phyloP scores from a whole-genome alignment of 1,140 invertebrate genomes.

The Limonius californicus region DNA sequence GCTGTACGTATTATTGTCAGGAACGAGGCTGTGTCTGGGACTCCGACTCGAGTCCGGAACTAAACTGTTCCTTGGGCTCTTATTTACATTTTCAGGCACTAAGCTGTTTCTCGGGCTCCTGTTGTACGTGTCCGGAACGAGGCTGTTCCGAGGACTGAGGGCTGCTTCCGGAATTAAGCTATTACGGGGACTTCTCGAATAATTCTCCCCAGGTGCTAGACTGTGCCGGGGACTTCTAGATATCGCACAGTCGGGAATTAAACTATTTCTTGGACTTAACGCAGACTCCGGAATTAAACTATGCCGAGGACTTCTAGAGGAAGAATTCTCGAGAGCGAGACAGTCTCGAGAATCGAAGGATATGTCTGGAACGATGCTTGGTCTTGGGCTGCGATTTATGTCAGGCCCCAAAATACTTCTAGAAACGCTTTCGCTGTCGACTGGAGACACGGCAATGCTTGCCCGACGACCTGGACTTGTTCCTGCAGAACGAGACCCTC shows the following conservation, averaged over 20 bases:
- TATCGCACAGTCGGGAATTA: constrained; percentile 52
- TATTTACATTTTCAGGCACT: constrained; percentile 49
- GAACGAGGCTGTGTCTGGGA: constrained; percentile 58
- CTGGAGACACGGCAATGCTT: constrained; percentile 50
- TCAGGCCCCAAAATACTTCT: constrained; percentile 50
- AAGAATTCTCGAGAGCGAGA: constrained; percentile 33
- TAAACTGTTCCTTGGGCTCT: constrained; percentile 62
- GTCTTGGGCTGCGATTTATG: constrained; percentile 57
- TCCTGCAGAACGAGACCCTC: constrained; percentile 48
- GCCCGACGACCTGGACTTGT: constrained; percentile 48
- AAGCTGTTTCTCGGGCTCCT: constrained; percentile 54
- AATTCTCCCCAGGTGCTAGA: constrained; percentile 47
- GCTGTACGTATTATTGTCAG: constrained; percentile 42
- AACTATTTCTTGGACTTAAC: constrained; percentile 59
- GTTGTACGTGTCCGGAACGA: constrained; percentile 44
- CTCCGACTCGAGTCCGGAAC: constrained; percentile 54
- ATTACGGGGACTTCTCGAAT: constrained; percentile 45
- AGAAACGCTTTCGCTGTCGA: constrained; percentile 44
- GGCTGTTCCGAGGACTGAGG: constrained; percentile 57
- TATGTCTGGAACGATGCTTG: constrained; percentile 58
- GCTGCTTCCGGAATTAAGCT: constrained; percentile 44
- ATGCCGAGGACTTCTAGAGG: constrained; percentile 51
- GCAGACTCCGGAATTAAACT: constrained; percentile 50
- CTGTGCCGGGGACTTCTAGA: constrained; percentile 54
- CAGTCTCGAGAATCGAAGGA: constrained; percentile 47